Evolutionary conservation across 2,888 invertebrate genomes (phyloP).

Genomic region (Heliconius charithonia): DNA sequence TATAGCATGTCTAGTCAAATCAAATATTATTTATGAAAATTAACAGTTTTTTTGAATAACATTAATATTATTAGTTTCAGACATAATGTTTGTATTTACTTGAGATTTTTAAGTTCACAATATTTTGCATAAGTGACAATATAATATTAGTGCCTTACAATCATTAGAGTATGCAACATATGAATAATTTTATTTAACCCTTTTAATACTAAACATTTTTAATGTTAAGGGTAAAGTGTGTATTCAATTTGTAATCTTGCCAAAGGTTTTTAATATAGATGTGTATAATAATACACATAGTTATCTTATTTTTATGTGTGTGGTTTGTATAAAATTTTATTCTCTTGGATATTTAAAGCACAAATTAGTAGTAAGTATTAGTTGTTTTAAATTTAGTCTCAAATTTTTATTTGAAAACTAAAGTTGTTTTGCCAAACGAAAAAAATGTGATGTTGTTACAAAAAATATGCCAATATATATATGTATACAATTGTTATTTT

Average conservation of each 20-base stretch:
- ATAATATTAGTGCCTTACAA: constrained; percentile 15
- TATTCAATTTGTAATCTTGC: not conserved
- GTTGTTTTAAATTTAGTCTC: not conserved
- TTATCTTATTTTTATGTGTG: not conserved
- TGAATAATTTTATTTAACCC: not conserved
- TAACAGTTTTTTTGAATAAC: not conserved
- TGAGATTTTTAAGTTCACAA: not conserved
- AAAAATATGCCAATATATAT: not conserved
- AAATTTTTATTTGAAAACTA: constrained; percentile 7
- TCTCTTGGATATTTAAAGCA: not conserved
- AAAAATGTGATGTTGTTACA: not conserved
- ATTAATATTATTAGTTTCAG: not conserved
- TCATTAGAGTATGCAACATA: not conserved
- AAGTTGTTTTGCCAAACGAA: constrained; percentile 3
- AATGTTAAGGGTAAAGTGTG: not conserved
- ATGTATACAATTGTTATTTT: constrained; percentile 21
- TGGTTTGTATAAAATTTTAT: not conserved
- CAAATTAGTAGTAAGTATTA: not conserved
- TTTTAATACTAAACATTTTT: not conserved
- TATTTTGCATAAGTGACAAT: constrained; percentile 1
- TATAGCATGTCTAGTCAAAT: not conserved
- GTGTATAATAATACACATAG: not conserved
- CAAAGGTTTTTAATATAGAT: not conserved
- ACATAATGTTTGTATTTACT: not conserved
- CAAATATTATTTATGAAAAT: not conserved